Evolutionary conservation across 2,113 vertebrate species (phyloP).

Genomic region (Lucifuga dentata): DNA sequence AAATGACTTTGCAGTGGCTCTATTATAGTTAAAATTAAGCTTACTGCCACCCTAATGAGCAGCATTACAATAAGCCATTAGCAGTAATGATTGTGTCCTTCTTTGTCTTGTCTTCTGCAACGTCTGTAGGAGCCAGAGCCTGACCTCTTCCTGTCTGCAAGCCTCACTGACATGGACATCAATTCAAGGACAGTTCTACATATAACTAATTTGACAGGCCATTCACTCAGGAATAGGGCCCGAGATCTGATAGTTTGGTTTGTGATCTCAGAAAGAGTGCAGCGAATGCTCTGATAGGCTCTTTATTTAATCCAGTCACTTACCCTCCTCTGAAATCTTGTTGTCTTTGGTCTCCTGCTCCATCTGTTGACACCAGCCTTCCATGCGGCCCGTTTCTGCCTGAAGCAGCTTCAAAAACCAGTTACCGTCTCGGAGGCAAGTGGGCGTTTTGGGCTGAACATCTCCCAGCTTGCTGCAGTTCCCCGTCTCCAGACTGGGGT

Average conservation of each 20-base stretch:
- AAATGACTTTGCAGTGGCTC: conserved; percentile 40
- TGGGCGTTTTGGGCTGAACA: conserved; percentile 58
- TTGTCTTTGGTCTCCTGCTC: conserved; percentile 98
- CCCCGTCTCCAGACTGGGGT: conserved; percentile 93
- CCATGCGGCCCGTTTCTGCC: conserved; percentile 94
- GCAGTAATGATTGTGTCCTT: conserved; percentile 36
- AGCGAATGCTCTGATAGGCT: not conserved
- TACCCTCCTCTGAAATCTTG: conserved; percentile 91
- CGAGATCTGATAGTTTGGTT: not conserved
- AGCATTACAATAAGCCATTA: conserved; percentile 17
- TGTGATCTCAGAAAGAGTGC: not conserved
- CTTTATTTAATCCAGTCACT: conserved; percentile 37
- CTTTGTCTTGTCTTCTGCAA: conserved; percentile 12
- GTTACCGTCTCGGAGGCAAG: conserved; percentile 94
- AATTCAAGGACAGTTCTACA: conserved; percentile 11
- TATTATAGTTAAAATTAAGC: conserved; percentile 45
- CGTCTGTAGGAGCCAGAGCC: conserved; percentile 10
- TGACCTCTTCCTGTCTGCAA: conserved; percentile 26
- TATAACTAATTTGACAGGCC: conserved; percentile 12
- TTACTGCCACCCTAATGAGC: conserved; percentile 44
- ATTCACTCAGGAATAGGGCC: not conserved
- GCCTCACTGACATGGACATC: conserved; percentile 12
- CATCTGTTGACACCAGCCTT: conserved; percentile 99
- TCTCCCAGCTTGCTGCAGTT: conserved; percentile 83
- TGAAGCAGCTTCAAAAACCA: conserved; percentile 99